phyloP scores from a whole-genome alignment of 92 coral and sea anemone species.

The Umimayanthus kanabou region DNA sequence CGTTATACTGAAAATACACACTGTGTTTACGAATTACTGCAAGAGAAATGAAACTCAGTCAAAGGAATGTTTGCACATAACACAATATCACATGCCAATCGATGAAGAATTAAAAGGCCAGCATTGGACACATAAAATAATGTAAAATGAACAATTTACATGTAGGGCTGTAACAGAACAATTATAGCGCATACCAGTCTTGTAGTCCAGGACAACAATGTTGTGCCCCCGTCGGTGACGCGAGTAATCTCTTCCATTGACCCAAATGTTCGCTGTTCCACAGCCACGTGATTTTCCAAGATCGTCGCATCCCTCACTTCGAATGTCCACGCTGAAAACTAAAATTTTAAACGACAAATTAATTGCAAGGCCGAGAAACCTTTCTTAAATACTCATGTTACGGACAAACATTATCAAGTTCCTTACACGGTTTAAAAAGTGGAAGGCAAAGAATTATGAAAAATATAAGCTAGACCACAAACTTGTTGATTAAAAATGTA shows the following conservation, averaged over 20 bases:
- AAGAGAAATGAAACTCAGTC: too few species aligned
- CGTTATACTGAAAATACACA: too few species aligned
- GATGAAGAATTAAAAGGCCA: too few species aligned
- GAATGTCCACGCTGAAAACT: slow-evolving; percentile 32
- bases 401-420: too few species aligned
- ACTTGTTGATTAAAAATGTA: too few species aligned
- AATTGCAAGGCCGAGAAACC: background rate
- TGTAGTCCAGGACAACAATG: slow-evolving; percentile 42
- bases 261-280: slow-evolving; percentile 45
- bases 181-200: slow-evolving; percentile 24
- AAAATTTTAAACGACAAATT: background rate
- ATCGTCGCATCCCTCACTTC: slow-evolving; percentile 55
- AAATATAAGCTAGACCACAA: too few species aligned
- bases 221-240: slow-evolving; percentile 48
- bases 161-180: background rate
- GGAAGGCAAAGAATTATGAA: too few species aligned
- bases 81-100: too few species aligned
- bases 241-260: slow-evolving; percentile 52
- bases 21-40: too few species aligned
- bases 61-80: too few species aligned
- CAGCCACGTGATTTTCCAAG: slow-evolving; percentile 33
- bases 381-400: too few species aligned
- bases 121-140: background rate
- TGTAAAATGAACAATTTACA: background rate
- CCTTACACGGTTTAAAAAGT: too few species aligned